These are phyloP conservation scores for Lasioglossum vierecki DNA, from an alignment of 2,888 invertebrate species.

Conservation along the genomic window DNA sequence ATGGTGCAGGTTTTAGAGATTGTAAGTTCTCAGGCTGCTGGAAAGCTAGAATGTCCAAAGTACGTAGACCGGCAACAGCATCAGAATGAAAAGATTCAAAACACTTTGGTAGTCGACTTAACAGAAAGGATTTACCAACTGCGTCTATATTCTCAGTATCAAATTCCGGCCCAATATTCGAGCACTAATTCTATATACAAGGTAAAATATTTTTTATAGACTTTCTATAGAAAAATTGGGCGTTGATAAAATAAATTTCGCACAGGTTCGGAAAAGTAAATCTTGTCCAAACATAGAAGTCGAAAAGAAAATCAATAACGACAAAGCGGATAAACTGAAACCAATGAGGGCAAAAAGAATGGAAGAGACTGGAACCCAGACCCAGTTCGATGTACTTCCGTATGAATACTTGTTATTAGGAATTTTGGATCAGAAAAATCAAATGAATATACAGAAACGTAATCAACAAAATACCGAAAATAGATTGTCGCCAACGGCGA, in stretches of 20 bases:
- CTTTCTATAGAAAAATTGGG: slow-evolving; percentile 8
- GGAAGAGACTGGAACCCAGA: slow-evolving; percentile 86
- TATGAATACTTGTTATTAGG: slow-evolving; percentile 92
- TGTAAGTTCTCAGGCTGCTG: slow-evolving; percentile 75
- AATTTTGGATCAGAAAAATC: slow-evolving; percentile 81
- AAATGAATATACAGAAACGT: slow-evolving; percentile 56
- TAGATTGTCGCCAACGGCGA: slow-evolving; percentile 86
- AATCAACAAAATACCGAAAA: slow-evolving; percentile 75
- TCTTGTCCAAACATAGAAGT: slow-evolving; percentile 88
- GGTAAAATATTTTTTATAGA: slow-evolving; percentile 54
- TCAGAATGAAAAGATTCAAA: slow-evolving; percentile 65
- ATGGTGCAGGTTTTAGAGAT: slow-evolving; percentile 78
- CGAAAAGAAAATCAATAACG: slow-evolving; percentile 51
- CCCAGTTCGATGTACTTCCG: slow-evolving; percentile 88
- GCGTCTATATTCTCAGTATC: slow-evolving; percentile 88
- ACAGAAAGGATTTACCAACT: slow-evolving; percentile 86
- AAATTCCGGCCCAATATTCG: slow-evolving; percentile 76
- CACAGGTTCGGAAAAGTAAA: slow-evolving; percentile 86
- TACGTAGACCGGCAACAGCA: slow-evolving; percentile 61
- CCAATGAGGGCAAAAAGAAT: slow-evolving; percentile 59
- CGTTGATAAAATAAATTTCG: background rate
- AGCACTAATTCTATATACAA: slow-evolving; percentile 62
- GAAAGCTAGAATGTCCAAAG: slow-evolving; percentile 58
- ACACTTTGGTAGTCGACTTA: slow-evolving; percentile 81
- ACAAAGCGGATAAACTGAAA: slow-evolving; percentile 56